Conservation (phyloP, 2,797 vertebrate species). For the Salmo trutta region DNA sequence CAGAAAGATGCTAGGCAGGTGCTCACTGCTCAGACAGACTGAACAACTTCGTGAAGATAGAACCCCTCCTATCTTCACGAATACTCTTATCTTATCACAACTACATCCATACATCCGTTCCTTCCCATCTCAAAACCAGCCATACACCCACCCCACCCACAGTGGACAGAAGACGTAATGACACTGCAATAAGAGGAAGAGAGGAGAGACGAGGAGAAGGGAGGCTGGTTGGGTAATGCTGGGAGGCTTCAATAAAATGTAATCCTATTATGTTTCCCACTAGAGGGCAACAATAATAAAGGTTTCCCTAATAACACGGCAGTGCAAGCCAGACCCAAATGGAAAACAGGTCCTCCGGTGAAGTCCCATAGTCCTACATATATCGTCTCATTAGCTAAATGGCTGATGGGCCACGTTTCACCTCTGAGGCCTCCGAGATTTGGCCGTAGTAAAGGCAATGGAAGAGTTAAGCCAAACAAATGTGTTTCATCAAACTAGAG, state of each 20-base stretch:
- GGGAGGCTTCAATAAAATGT: slow-evolving; percentile 84
- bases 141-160: slow-evolving; percentile 33
- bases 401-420: slow-evolving; percentile 76
- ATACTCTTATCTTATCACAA: neutral
- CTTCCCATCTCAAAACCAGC: slow-evolving; percentile 4
- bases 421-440: slow-evolving; percentile 68
- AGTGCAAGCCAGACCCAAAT: slow-evolving; percentile 75
- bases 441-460: slow-evolving; percentile 57
- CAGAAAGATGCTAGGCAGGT: neutral
- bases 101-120: neutral
- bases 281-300: slow-evolving; percentile 85
- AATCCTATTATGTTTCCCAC: slow-evolving; percentile 84
- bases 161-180: slow-evolving; percentile 34
- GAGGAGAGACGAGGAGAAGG: slow-evolving; percentile 64
- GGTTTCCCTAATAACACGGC: slow-evolving; percentile 81
- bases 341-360: slow-evolving; percentile 76
- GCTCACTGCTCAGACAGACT: neutral
- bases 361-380: slow-evolving; percentile 78
- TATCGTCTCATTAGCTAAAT: slow-evolving; percentile 77
- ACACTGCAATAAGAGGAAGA: slow-evolving; percentile 44
- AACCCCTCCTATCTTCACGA: neutral
- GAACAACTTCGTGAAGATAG: neutral
- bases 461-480: slow-evolving; percentile 83
- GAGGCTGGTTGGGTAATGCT: slow-evolving; percentile 64
- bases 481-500: slow-evolving; percentile 81